Conservation (phyloP, 2,888 invertebrate species). For the Cosmia pyralina region DNA sequence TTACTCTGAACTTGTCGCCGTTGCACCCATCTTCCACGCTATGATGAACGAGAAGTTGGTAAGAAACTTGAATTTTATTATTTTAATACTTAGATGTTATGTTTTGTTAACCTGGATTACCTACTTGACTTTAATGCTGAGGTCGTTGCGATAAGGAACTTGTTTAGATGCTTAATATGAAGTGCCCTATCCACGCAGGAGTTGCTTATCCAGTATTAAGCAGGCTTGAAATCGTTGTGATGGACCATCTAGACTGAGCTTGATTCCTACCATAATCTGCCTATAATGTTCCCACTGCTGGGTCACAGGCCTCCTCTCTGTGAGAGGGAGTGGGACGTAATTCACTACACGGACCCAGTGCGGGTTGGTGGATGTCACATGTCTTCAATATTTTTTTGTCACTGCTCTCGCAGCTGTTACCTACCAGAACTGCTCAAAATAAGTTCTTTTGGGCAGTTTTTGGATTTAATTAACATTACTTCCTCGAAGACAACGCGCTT, state of each 20-base stretch:
- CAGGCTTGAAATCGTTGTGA: too few relatives aligned
- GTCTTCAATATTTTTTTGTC: too few relatives aligned
- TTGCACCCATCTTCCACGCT: constrained; percentile 93
- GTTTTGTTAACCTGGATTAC: background rate
- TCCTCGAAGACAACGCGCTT: background rate
- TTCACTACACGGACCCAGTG: too few relatives aligned
- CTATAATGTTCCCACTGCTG: too few relatives aligned
- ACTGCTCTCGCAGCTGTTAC: too few relatives aligned
- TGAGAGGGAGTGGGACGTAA: too few relatives aligned
- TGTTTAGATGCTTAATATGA: background rate
- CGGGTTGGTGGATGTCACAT: too few relatives aligned
- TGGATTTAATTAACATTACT: background rate
- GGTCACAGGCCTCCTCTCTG: too few relatives aligned
- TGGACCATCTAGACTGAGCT: background rate
- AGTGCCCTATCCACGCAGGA: background rate
- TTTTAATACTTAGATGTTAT: background rate
- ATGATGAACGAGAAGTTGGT: constrained; percentile 94
- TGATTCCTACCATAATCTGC: too few relatives aligned
- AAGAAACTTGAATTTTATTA: constrained; percentile 49
- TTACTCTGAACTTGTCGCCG: constrained; percentile 93
- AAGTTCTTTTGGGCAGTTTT: background rate
- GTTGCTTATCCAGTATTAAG: background rate
- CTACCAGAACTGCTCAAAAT: background rate
- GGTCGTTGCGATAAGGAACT: background rate
- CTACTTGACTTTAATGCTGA: background rate